These are phyloP conservation scores for Tapera naevia DNA, from an alignment of 2,797 vertebrate genomes.

Conservation along the genomic window DNA sequence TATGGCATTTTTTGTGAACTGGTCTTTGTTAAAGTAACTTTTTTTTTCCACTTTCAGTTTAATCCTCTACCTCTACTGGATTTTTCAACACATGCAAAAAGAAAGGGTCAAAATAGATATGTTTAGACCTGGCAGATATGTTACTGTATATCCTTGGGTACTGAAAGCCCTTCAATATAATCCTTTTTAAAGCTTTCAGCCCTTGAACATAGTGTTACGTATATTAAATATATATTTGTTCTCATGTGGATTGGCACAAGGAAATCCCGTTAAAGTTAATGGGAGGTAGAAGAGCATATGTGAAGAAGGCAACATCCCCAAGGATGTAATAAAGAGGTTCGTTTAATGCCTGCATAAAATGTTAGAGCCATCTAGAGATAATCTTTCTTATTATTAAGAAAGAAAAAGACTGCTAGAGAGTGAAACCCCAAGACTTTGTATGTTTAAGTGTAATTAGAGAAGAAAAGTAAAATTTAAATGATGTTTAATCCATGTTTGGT, in stretches of 20 bases:
- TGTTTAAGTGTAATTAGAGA: neutral
- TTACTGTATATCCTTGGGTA: neutral
- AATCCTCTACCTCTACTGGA: neutral
- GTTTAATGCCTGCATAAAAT: slow-evolving; percentile 35
- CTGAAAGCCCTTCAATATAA: neutral
- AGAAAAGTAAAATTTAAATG: neutral
- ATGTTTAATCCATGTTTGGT: neutral
- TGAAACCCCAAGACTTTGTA: neutral
- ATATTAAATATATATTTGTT: neutral
- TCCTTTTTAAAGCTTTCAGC: neutral
- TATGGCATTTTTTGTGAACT: neutral
- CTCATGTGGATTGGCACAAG: neutral
- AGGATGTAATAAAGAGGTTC: slow-evolving; percentile 38
- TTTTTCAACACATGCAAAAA: neutral
- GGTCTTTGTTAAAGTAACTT: neutral
- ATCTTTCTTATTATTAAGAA: slow-evolving; percentile 8
- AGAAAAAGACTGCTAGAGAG: neutral
- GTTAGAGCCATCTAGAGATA: slow-evolving; percentile 4
- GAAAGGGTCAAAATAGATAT: neutral
- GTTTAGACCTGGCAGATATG: neutral
- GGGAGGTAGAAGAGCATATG: neutral
- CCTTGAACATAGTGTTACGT: neutral
- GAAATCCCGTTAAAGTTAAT: slow-evolving; percentile 36
- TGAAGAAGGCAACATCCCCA: slow-evolving; percentile 5
- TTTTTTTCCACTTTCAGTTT: neutral